A percentile compares a stretch with the other conserved stretches of the same genome.
Evolutionary conservation across 2,888 invertebrate species (phyloP).

Genomic region (Conistra vaccinii): DNA sequence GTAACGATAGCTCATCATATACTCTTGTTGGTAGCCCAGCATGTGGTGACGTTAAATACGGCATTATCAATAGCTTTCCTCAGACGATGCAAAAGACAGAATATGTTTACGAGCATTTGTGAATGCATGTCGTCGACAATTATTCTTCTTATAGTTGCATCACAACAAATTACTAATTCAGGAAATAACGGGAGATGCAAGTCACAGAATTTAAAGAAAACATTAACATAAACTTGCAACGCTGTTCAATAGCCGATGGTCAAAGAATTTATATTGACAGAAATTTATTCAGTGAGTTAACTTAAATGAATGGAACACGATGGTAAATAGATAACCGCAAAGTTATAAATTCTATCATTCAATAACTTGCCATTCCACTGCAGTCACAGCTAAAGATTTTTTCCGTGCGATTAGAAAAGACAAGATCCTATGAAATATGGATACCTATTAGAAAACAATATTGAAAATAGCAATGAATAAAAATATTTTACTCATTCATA

Average conservation of each 20-base stretch:
- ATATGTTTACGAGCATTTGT: slow-evolving; percentile 5
- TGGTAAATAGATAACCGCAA: slow-evolving; percentile 34
- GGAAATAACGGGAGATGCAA: slow-evolving; percentile 33
- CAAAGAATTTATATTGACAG: slow-evolving; percentile 57
- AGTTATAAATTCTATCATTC: slow-evolving; percentile 47
- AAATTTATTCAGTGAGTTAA: slow-evolving; percentile 55
- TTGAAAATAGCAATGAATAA: not conserved
- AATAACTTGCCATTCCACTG: slow-evolving; percentile 24
- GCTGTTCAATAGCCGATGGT: slow-evolving; percentile 27
- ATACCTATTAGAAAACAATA: not conserved
- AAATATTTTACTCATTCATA: not conserved
- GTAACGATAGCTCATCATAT: not conserved
- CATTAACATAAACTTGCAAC: slow-evolving; percentile 43
- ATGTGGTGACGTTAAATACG: not conserved
- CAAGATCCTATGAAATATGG: not conserved
- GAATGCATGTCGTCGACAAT: slow-evolving; percentile 13
- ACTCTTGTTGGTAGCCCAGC: too few species aligned
- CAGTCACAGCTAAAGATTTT: slow-evolving; percentile 13
- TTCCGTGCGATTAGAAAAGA: not conserved
- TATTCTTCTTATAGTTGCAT: slow-evolving; percentile 29
- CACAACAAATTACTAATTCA: slow-evolving; percentile 35
- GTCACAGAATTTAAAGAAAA: slow-evolving; percentile 43
- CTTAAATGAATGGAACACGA: slow-evolving; percentile 55
- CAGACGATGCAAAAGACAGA: slow-evolving; percentile 3
- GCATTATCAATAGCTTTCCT: not conserved